Evolutionary conservation across 1,140 invertebrate genomes (phyloP), one percentile per base, ranked within the genome.

Genomic region (Trissolcus basalis): DNA sequence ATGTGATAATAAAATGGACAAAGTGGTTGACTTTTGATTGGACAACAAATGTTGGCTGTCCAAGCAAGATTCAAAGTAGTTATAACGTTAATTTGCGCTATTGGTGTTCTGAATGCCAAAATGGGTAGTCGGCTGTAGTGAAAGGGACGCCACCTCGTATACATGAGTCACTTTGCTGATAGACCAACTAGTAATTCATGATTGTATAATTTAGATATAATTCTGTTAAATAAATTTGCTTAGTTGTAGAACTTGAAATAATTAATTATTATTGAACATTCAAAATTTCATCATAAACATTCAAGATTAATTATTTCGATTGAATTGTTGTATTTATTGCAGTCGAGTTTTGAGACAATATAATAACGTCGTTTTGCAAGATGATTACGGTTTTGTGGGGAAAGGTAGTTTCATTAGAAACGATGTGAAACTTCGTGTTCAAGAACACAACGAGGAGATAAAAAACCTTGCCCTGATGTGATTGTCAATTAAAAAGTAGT

Each of bases 151-250:
- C 19, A 51, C 58, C 70, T 49, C 59, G 59, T 60, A 65, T 73
- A 50, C 61, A 73, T 65, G 70, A 72, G 60, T 72, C 55, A 60
- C 70, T 60, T 55, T 56, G 27, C 55, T 60, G 60, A 65, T 73
- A 67, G 70, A 58, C 60, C 50, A 73, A 55, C 61, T 48, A 61
- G 59, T 73, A 73, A 55, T 67, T 73, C 51, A 73, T 56, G 56
- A 73, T 67, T 64, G 53, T 64, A 49, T 58, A 64, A 64, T 64
- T 64, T 58, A 51, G 27, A 35, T 36, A 27, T n/a, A 15, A 49
- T 63, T 50, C 63, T 63, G 59, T 63, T 45, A 63, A 70, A 50
- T 43, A 70, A 55, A 70, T 64, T 55, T 41, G 41, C 19, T 27
- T 47, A n/a, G 15, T 15, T n/a, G n/a, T n/a, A n/a, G n/a, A 6